These are phyloP conservation scores for Neopelma chrysocephalum DNA, from an alignment of 2,797 vertebrate genomes.

Conservation along the genomic window DNA sequence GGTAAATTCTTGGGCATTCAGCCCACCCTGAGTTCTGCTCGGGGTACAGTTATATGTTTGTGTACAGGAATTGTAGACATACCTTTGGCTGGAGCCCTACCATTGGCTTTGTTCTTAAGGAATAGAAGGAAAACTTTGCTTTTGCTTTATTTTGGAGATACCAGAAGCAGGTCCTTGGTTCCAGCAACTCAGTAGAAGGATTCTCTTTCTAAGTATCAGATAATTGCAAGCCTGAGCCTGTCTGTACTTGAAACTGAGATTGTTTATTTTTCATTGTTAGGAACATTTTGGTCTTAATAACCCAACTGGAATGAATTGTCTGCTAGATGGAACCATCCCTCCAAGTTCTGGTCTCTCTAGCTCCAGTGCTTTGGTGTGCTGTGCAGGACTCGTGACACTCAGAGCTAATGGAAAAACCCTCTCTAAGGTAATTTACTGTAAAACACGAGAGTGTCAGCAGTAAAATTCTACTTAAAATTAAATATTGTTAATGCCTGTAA, in stretches of 20 bases:
- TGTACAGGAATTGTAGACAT: slow-evolving; percentile 22
- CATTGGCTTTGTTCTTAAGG: slow-evolving; percentile 33
- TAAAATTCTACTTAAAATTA: slow-evolving; percentile 56
- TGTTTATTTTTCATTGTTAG: slow-evolving; percentile 76
- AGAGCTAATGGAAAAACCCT: slow-evolving; percentile 87
- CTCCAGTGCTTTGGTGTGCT: slow-evolving; percentile 95
- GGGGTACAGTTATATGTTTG: slow-evolving; percentile 11
- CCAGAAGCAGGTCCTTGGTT: slow-evolving; percentile 55
- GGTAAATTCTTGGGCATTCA: slow-evolving; percentile 27
- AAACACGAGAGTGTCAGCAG: slow-evolving; percentile 39
- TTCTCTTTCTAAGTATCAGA: slow-evolving; percentile 62
- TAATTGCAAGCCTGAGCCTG: slow-evolving; percentile 62
- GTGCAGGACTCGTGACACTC: slow-evolving; percentile 89
- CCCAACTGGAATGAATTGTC: slow-evolving; percentile 88
- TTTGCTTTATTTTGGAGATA: slow-evolving; percentile 25
- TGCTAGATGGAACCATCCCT: slow-evolving; percentile 92
- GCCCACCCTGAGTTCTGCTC: slow-evolving; percentile 1
- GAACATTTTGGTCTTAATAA: slow-evolving; percentile 84
- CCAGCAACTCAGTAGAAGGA: slow-evolving; percentile 43
- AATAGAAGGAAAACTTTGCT: not conserved
- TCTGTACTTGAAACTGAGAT: slow-evolving; percentile 51
- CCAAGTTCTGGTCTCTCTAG: slow-evolving; percentile 95
- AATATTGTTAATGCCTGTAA: slow-evolving; percentile 61
- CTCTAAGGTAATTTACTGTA: slow-evolving; percentile 86
- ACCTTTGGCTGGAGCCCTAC: slow-evolving; percentile 33